Evolutionary conservation across 2,797 vertebrate genomes (phyloP), one percentile per base, ranked within the genome.

Genomic region (Mallotus villosus): DNA sequence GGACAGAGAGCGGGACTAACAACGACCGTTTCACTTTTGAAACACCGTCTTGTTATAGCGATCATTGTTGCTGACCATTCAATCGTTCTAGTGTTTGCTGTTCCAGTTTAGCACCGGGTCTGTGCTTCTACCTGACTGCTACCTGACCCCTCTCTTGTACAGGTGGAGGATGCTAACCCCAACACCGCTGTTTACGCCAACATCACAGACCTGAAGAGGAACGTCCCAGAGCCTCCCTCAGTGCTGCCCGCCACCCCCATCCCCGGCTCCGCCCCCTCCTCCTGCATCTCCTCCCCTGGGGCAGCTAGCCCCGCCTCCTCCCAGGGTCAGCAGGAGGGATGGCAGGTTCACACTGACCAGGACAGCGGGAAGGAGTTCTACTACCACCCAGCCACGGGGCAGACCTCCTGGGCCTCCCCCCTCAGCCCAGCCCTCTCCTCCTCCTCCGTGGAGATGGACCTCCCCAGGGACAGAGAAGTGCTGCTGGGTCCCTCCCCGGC

Each of bases 361-460:
- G 86, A 77, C 32, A 95, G 89, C 0, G 92, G 94, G 12, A 94
- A 88, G 17, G 82, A 80, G 59, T 96, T 94, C 79, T 96, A 94
- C 76, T 95, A 94, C 82, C 93, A 96, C 71, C 88, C 93, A 0
- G 71, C 76, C 22, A 95, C 94, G 0, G 89, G 94, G 0, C 89
- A 92, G 74, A 95, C 92, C 70, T 95, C 93, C 41, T 97, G 95
- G 96, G 92, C 94, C 0, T 88, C 91, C 72, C 95, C 95, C 29
- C 92, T 88, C 3, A 53, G 71, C 17, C 76, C 64, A 2, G 9
- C 58, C 24, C 71, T 76, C 14, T 34, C 34, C 25, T 37, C 34
- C 25, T 37, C 74, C 0, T 1, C 71, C 4, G 51, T 34, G 24
- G 81, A 71, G 60, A 72, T 73, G 78, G 87, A 88, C 24, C 73